phyloP scores from a whole-genome alignment of 2,888 invertebrate genomes.

The Troilus luridus region DNA sequence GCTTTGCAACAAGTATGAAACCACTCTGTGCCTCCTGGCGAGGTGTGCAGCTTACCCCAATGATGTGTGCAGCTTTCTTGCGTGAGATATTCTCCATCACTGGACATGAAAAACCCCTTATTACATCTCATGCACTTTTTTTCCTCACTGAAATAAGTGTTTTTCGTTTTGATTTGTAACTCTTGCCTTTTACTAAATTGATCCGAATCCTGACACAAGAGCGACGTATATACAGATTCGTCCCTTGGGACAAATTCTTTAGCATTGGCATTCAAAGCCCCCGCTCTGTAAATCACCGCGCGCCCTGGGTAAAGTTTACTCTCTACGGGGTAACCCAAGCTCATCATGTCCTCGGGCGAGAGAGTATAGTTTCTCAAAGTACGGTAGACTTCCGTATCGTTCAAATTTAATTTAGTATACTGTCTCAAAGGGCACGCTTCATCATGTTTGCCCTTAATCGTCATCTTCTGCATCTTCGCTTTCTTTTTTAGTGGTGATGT shows the following conservation, averaged over 20 bases:
- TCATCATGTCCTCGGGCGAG: slow-evolving; percentile 75
- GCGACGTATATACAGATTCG: slow-evolving; percentile 61
- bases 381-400: slow-evolving; percentile 73
- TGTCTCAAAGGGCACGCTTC: too few relatives aligned
- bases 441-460: too few relatives aligned
- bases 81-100: slow-evolving; percentile 80
- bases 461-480: too few relatives aligned
- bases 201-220: too few relatives aligned
- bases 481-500: too few relatives aligned
- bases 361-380: slow-evolving; percentile 77
- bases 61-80: slow-evolving; percentile 88
- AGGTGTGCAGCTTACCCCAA: slow-evolving; percentile 83
- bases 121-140: slow-evolving; percentile 80
- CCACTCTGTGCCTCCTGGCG: slow-evolving; percentile 67
- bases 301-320: slow-evolving; percentile 75
- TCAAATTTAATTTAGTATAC: slow-evolving; percentile 69
- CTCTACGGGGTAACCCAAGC: slow-evolving; percentile 81
- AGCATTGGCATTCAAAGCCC: slow-evolving; percentile 76
- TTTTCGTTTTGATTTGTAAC: slow-evolving; percentile 48
- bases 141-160: slow-evolving; percentile 62
- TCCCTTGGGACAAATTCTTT: slow-evolving; percentile 76
- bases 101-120: slow-evolving; percentile 79
- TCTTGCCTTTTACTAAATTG: too few relatives aligned
- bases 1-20: slow-evolving; percentile 78
- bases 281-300: slow-evolving; percentile 75